Evolutionary conservation across 2,797 vertebrate genomes (phyloP), one percentile per base, ranked within the genome.

Genomic region (Urocyon cinereoargenteus): DNA sequence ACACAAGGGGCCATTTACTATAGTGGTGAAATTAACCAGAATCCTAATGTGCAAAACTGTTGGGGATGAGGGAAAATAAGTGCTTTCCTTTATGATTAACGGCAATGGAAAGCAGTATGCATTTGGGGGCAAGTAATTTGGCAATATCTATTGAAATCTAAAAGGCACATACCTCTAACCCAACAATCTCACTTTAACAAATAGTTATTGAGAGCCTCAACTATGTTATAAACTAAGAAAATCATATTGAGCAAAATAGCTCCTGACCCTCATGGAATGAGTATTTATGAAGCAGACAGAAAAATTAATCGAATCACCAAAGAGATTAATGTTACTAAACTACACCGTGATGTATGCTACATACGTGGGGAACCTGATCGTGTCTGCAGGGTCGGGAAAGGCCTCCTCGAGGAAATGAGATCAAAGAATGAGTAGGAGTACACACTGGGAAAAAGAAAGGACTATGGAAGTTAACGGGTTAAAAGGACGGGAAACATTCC

Each of bases 211-310:
- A 90, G 18, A 49, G 15, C 22, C 72, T 82, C 34, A 59, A 72
- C 53, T 70, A 22, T 89, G 57, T 90, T 77, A 82, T 61, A 34
- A 90, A 81, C 6, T 82, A 95, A 51, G 49, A 83, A 94, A 85
- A 55, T 72, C 53, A 79, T 84, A 31, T 5, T 92, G 61, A 85
- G 36, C 22, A 93, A 92, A 93, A 70, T 18, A 31, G 59, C 6
- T 79, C 3, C 55, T 55, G 64, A 79, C 64, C 26, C 5, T 93
- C 78, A 75, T 18, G 77, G 45, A 94, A 7, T 18, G 19, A 75
- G 22, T 87, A 75, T 45, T 90, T 57, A 62, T 31, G 19, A 91
- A 49, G 12, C 45, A 82, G 21, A 40, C 9, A 73, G n/a, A 66
- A 1, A 78, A 93, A 51, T 40, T 66, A 73, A 78, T 94, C 31